Evolutionary conservation across 2,888 invertebrate genomes (phyloP), one percentile per base, ranked within the genome.

Genomic region (Rhingia campestris): DNA sequence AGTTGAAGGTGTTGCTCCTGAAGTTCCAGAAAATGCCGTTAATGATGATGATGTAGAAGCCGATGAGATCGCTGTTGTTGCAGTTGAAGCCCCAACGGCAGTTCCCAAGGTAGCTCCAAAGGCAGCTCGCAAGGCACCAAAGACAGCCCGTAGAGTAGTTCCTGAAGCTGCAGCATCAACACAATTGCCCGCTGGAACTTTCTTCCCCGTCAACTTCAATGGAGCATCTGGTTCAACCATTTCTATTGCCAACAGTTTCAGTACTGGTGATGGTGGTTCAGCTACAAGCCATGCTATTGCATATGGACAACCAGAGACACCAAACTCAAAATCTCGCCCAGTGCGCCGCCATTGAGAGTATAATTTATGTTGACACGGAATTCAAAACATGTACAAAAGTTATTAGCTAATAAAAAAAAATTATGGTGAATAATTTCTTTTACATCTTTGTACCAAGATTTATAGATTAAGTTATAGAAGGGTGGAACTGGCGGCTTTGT

Each of bases 191-290:
- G 88, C 87, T 9, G 91, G 90, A 39, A 90, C 90, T 9, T 92
- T 90, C 88, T 92, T 92, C 89, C 91, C 91, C 47, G 88, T 91
- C 37, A 86, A 90, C 67, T 91, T 92, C 56, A 92, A 91, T 47
- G 90, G 91, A 56, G 89, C 90, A 87, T 87, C 41, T 63, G 90
- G 91, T 33, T 91, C 91, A 59, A 91, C 91, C 51, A 91, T 92
- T 81, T 92, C 91, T 63, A 90, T 92, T 87, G 91, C 91, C 86
- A 92, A 92, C 86, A 90, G 91, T 37, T 91, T 90, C 87, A 91
- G 91, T 87, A 91, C 91, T n/a, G 92, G 92, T 9, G 91, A 91
- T 86, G 91, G 91, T 63, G 91, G 92, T 30, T 87, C 91, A 4
- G 91, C 91, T 74, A 90, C 90, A 39, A 91, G 91, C 61, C 91